Conservation (phyloP, 2,797 vertebrate species). For the Muscicapa comitata region DNA sequence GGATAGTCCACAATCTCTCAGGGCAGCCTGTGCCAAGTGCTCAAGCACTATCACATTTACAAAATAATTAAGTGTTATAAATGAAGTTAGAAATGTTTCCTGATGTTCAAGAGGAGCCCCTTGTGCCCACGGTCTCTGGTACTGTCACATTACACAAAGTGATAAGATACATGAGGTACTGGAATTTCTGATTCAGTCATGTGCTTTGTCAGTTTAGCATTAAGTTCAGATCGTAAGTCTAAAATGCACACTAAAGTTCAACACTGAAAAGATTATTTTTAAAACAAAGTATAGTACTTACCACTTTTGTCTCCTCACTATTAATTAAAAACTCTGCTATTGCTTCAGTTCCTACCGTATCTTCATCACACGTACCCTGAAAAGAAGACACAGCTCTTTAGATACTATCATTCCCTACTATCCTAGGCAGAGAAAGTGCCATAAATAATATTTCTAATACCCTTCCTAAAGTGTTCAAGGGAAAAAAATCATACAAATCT, state of each 20-base stretch:
- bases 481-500: background rate
- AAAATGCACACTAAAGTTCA: background rate
- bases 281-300: slow-evolving; percentile 61
- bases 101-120: background rate
- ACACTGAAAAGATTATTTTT: background rate
- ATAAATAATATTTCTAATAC: background rate
- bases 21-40: background rate
- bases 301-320: slow-evolving; percentile 92
- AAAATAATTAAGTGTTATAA: background rate
- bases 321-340: slow-evolving; percentile 89
- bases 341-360: slow-evolving; percentile 87
- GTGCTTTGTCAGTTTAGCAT: background rate
- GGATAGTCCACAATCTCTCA: background rate
- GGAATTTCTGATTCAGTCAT: background rate
- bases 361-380: slow-evolving; percentile 73
- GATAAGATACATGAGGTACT: background rate
- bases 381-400: slow-evolving; percentile 5
- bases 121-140: background rate
- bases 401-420: background rate
- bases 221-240: background rate
- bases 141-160: background rate
- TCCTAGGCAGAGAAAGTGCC: background rate
- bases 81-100: background rate
- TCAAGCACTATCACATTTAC: background rate
- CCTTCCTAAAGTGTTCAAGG: background rate